These are phyloP conservation scores for Unio pictorum DNA, from an alignment of 2,888 invertebrate genomes.

Conservation along the genomic window DNA sequence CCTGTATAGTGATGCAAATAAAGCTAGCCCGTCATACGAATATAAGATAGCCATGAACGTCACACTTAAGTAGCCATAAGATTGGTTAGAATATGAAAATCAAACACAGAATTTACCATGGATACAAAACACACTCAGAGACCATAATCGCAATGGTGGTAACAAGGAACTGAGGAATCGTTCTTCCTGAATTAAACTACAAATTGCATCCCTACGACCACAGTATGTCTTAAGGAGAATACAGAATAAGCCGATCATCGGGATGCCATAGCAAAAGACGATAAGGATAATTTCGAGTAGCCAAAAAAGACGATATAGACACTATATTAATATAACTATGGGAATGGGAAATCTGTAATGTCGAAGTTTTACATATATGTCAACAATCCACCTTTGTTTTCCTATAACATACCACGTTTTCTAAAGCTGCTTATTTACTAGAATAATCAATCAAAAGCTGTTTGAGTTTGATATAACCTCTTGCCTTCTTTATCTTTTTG, in stretches of 20 bases:
- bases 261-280: slow-evolving; percentile 6
- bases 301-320: slow-evolving; percentile 1
- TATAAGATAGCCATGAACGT: not conserved
- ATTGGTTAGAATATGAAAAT: not conserved
- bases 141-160: not conserved
- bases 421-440: slow-evolving; percentile 5
- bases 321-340: not conserved
- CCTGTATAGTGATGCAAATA: not conserved
- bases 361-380: not conserved
- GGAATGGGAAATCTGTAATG: not conserved
- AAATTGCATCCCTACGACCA: too few relatives aligned
- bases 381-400: not conserved
- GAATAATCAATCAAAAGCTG: slow-evolving; percentile 4
- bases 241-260: not conserved
- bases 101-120: not conserved
- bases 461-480: slow-evolving; percentile 3
- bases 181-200: too few relatives aligned
- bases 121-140: not conserved
- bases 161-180: too few relatives aligned
- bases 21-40: not conserved
- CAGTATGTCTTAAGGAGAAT: not conserved
- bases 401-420: not conserved
- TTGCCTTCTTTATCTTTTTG: not conserved
- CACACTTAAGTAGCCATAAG: not conserved
- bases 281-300: not conserved